Percentiles rank a stretch among this genome's conserved stretches.
phyloP scores from a whole-genome alignment of 1,140 invertebrate species.

The Melitaea cinxia region DNA sequence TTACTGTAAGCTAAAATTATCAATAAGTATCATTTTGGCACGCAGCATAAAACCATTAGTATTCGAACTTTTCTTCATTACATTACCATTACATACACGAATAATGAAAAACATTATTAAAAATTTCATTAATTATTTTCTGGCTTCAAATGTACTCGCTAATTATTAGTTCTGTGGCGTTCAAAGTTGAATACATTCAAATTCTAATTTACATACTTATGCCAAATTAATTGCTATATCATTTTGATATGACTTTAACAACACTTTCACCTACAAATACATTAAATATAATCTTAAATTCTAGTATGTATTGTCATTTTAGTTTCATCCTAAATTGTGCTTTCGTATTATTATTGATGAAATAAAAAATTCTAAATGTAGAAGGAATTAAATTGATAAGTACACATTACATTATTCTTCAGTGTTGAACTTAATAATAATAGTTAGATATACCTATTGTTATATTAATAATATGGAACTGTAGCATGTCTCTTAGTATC shows the following conservation, averaged over 20 bases:
- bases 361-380: conserved; percentile 6
- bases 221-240: not conserved
- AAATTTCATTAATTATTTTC: conserved; percentile 7
- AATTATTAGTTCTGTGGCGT: not conserved
- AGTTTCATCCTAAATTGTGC: conserved; percentile 54
- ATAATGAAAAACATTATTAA: not conserved
- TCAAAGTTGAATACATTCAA: not conserved
- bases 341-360: conserved; percentile 35
- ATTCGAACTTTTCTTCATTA: not conserved
- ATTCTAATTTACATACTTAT: not conserved
- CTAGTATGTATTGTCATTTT: conserved; percentile 66
- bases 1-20: conserved; percentile 38
- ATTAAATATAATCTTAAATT: conserved; percentile 27
- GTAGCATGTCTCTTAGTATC: not conserved
- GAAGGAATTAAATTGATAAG: conserved; percentile 4
- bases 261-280: conserved; percentile 12
- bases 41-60: conserved; percentile 23
- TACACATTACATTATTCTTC: not conserved
- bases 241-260: conserved; percentile 32
- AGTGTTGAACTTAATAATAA: conserved; percentile 9
- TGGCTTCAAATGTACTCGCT: conserved; percentile 3
- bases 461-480: not conserved
- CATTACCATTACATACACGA: not conserved
- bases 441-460: too few relatives aligned
- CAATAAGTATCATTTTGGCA: conserved; percentile 65